A percentile compares a stretch with the other conserved stretches of the same genome.
Evolutionary conservation across 2,113 vertebrate genomes (phyloP).

Genomic region (Trichomycterus rosablanca): DNA sequence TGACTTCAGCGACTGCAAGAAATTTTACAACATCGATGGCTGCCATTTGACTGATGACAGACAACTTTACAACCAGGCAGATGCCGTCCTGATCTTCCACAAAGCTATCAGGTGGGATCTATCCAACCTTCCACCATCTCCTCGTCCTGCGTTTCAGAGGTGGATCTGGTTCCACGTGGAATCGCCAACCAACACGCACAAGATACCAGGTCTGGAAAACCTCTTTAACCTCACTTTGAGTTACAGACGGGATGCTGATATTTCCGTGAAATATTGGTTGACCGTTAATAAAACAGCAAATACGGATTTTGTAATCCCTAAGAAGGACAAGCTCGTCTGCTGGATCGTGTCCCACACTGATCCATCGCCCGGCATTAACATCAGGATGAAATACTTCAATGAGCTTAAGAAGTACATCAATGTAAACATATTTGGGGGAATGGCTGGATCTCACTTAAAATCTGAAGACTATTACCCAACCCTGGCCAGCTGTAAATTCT

Average conservation of each 20-base stretch:
- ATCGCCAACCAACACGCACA: conserved; percentile 70
- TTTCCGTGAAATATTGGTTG: conserved; percentile 75
- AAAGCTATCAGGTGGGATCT: conserved; percentile 75
- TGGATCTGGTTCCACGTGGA: conserved; percentile 95
- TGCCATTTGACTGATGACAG: conserved; percentile 60
- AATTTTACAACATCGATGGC: conserved; percentile 72
- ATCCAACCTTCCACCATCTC: conserved; percentile 76
- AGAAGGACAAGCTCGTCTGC: conserved; percentile 80
- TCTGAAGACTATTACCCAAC: conserved; percentile 74
- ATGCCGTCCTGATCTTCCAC: conserved; percentile 77
- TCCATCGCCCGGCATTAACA: conserved; percentile 65
- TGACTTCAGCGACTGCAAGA: conserved; percentile 70
- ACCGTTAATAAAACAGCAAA: conserved; percentile 66
- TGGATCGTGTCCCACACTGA: conserved; percentile 79
- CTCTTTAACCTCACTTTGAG: conserved; percentile 82
- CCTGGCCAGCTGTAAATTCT: conserved; percentile 83
- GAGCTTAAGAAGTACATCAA: conserved; percentile 77
- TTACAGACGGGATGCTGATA: conserved; percentile 80
- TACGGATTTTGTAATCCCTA: conserved; percentile 72
- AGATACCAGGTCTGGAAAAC: conserved; percentile 72
- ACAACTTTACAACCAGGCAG: conserved; percentile 71
- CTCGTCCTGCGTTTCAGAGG: conserved; percentile 77
- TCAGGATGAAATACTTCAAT: conserved; percentile 67
- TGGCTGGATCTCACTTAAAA: conserved; percentile 67
- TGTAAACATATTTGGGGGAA: conserved; percentile 73